Evolutionary conservation across 1,140 invertebrate species (phyloP), one percentile per base, ranked within the genome.

Genomic region (Pristionchus pacificus): DNA sequence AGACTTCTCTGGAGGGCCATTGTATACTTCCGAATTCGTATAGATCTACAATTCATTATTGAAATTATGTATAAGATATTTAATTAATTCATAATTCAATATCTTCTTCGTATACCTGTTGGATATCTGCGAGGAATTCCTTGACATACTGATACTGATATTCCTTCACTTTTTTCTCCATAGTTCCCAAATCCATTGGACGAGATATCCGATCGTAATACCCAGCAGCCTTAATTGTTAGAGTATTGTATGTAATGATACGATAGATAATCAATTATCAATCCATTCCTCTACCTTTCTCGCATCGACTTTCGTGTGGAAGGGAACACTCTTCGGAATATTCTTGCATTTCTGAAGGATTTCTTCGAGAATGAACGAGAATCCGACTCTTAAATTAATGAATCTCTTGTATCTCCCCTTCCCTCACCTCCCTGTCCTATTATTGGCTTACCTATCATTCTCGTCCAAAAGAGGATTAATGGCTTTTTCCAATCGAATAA

Each of bases 391-490:
- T 25, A 13, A 68, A 69, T 64, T 64, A 61, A 10, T 24, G 27
- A 57, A 19, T 65, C 57, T 65, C 14, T 13, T 19, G 55, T 57
- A 19, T 57, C 55, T 19, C 19, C 19, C 25, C 25, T 13, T 61
- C 24, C 29, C 60, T 13, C 24, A 13, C 25, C 38, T 49, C 38
- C 38, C 38, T 49, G 6, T 49, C 38, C 6, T 49, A 49, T 19
- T 49, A 10, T 49, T 49, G 6, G 19, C 94, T 38, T 96, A 93
- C 87, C 97, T 93, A 87, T 98, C 95, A 83, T 98, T 90, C 79
- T 98, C 95, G 85, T 98, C 95, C 2, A 98, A 85, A 15, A 99
- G 86, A 14, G 97, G 97, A 88, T 99, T 98, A 77, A 99, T 99
- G 3, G 93, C 92, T 85, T 98, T 98, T 84, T 99, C 97, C 1